A percentile compares a stretch with the other conserved stretches of the same genome.
phyloP scores from a whole-genome alignment of 2,797 vertebrate species.

The Pangasius sanitwongsei region DNA sequence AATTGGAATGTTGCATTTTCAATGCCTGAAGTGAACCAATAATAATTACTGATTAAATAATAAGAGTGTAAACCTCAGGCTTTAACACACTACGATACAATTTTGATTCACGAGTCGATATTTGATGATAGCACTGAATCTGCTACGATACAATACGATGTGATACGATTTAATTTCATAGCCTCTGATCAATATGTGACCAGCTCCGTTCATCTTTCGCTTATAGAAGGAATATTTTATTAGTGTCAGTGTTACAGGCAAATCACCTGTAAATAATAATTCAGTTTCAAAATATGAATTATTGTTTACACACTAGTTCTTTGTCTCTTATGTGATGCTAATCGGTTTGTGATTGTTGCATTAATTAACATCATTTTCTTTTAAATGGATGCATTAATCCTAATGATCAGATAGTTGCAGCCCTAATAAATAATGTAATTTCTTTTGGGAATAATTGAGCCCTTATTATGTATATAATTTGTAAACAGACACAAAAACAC shows the following conservation, averaged over 20 bases:
- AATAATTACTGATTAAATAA: background rate
- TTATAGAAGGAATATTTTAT: no score
- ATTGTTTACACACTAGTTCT: no score
- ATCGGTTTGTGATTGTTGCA: background rate
- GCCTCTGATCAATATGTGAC: background rate
- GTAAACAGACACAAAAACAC: background rate
- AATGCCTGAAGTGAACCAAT: background rate
- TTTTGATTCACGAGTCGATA: background rate
- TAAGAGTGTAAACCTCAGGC: background rate
- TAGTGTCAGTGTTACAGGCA: no score
- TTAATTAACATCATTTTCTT: background rate
- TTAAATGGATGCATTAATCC: background rate
- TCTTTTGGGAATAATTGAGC: no score
- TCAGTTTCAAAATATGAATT: background rate
- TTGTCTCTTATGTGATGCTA: no score
- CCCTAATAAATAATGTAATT: no score
- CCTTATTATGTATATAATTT: no score
- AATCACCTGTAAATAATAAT: no score
- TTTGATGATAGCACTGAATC: background rate
- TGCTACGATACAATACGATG: background rate
- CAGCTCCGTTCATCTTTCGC: background rate
- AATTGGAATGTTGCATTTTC: no score
- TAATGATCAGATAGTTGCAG: no score
- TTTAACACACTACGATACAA: background rate
- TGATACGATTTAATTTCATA: background rate